Base-by-base conservation (phyloP, 1,140 invertebrate species). In the Saccostrea echinata region DNA sequence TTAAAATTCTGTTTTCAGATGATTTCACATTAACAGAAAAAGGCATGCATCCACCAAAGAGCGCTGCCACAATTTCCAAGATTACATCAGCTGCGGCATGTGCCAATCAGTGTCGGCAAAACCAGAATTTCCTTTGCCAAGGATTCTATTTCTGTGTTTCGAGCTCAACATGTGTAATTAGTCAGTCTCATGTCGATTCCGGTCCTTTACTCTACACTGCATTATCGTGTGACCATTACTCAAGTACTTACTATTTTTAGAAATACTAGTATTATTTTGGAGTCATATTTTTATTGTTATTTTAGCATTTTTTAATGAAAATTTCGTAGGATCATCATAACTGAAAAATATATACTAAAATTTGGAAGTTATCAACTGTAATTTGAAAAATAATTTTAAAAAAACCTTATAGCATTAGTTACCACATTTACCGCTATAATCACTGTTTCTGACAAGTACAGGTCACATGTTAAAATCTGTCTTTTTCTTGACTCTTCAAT, bases 101-200 rank as follows among this genome's bases (percentile, higher is more conserved):
- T 27, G 85, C 85, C 9, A 80, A n/a, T 8, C 24, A 18, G 27
- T 86, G 85, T 33, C 71, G 85, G 13, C 51, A 51, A 33, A 30
- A 80, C 21, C 13, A 27, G n/a, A 86, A 86, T 27, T 80, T 86
- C 21, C 16, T 43, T 4, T 86, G 85, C 30, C 35, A 86, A 53
- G 61, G 85, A n/a, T 81, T 86, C 27, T 64, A 86, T 27, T 86
- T 80, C 71, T 86, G 85, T 53, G 21, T 35, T n/a, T 43, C 85
- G 12, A 30, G 61, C n/a, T 80, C 64, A 18, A 33, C 52, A 21
- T 86, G 85, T 80, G 52, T 80, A 27, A 43, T 86, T 9, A 86
- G 85, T 16, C 35, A 18, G n/a, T 43, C 68, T 13, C 85, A 86
- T 24, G 43, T 52, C 71, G 85, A 86, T n/a, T 53, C 51, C n/a